phyloP scores from a whole-genome alignment of 2,888 invertebrate species.

The Agriopis leucophaearia region DNA sequence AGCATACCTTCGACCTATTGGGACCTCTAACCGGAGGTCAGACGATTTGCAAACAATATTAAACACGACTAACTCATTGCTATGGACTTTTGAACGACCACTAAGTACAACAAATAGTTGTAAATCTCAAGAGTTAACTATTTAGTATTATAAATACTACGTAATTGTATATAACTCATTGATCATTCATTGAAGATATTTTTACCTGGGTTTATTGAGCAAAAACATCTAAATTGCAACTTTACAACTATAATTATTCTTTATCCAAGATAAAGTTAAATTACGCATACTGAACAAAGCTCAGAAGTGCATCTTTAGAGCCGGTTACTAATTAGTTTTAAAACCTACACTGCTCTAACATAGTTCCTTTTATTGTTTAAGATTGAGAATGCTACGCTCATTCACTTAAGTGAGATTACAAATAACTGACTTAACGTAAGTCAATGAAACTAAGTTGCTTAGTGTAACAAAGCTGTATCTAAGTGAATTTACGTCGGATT shows the following conservation, averaged over 20 bases:
- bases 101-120: conserved; percentile 2
- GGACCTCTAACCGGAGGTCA: conserved; percentile 12
- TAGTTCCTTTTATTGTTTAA: conserved; percentile 43
- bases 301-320: conserved; percentile 38
- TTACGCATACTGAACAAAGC: conserved; percentile 32
- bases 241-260: neutral
- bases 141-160: no score
- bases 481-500: conserved; percentile 7
- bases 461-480: conserved; percentile 17
- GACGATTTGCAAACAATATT: conserved; percentile 22
- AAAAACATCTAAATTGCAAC: neutral
- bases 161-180: no score
- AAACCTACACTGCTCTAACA: conserved; percentile 52
- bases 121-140: no score
- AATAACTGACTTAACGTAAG: conserved; percentile 28
- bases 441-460: conserved; percentile 33
- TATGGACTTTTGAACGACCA: conserved; percentile 20
- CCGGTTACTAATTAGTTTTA: conserved; percentile 56
- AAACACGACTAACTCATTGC: conserved; percentile 20
- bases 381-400: conserved; percentile 30
- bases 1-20: conserved; percentile 5
- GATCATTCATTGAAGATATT: no score
- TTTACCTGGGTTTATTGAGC: no score
- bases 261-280: conserved; percentile 13
- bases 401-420: conserved; percentile 32